Evolutionary conservation across 2,888 invertebrate genomes (phyloP).

Genomic region (Heliconius ismenius): DNA sequence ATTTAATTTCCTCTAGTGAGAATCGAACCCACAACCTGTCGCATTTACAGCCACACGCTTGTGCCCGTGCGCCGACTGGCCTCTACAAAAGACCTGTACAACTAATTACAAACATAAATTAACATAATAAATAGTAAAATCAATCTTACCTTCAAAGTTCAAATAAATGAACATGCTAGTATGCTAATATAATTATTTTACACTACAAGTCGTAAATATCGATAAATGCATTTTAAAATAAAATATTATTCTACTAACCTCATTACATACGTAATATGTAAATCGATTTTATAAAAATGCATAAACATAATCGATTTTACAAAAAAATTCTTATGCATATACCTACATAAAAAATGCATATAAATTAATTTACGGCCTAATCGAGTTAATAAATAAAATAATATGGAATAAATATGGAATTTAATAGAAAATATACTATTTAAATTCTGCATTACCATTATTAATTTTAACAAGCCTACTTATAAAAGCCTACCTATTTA

Average conservation of each 20-base stretch:
- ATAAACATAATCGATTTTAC: neutral
- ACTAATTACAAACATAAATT: neutral
- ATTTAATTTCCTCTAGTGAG: too few relatives aligned
- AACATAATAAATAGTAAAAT: constrained; percentile 9
- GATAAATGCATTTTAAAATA: constrained; percentile 3
- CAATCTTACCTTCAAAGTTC: constrained; percentile 12
- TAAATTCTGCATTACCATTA: neutral
- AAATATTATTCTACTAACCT: neutral
- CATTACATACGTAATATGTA: neutral
- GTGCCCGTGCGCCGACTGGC: neutral
- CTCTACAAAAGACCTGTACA: neutral
- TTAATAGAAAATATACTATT: neutral
- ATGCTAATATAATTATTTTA: constrained; percentile 11
- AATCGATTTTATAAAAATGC: neutral
- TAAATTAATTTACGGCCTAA: neutral
- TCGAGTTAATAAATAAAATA: too few relatives aligned
- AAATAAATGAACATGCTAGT: neutral
- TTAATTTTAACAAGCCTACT: neutral
- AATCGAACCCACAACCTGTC: too few relatives aligned
- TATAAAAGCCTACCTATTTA: neutral
- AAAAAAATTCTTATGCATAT: neutral
- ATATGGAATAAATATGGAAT: neutral
- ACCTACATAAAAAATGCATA: too few relatives aligned
- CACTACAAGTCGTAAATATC: neutral
- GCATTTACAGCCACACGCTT: too few relatives aligned